Conservation (phyloP, 1,140 invertebrate genomes). For the Penaeus japonicus region DNA sequence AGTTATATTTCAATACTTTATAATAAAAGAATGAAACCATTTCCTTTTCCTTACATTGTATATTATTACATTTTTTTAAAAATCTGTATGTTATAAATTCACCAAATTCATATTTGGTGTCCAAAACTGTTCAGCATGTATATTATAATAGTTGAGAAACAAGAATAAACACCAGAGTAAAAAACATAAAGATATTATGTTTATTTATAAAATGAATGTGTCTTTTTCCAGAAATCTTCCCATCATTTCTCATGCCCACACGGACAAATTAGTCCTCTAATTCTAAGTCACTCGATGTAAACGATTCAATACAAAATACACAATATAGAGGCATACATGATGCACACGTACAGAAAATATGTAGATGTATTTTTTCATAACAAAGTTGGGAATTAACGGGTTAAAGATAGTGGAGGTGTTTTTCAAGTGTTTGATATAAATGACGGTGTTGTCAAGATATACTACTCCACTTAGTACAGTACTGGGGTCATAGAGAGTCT, state of each 20-base stretch:
- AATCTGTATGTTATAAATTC: too few species aligned
- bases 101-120: too few species aligned
- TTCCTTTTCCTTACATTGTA: neutral
- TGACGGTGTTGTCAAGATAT: too few species aligned
- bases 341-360: neutral
- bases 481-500: too few species aligned
- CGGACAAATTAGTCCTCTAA: neutral
- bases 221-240: neutral
- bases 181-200: too few species aligned
- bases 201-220: too few species aligned
- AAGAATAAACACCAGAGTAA: neutral
- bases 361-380: neutral
- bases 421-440: too few species aligned
- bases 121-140: neutral
- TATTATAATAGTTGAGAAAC: neutral
- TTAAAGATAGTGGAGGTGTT: too few species aligned
- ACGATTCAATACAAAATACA: neutral
- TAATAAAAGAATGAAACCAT: too few species aligned
- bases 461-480: too few species aligned
- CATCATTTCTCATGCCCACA: neutral
- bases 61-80: neutral
- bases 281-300: neutral
- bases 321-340: neutral
- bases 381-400: too few species aligned
- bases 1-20: too few species aligned